Conservation (phyloP, 2,888 invertebrate species). For the Crepidodera aurea region DNA sequence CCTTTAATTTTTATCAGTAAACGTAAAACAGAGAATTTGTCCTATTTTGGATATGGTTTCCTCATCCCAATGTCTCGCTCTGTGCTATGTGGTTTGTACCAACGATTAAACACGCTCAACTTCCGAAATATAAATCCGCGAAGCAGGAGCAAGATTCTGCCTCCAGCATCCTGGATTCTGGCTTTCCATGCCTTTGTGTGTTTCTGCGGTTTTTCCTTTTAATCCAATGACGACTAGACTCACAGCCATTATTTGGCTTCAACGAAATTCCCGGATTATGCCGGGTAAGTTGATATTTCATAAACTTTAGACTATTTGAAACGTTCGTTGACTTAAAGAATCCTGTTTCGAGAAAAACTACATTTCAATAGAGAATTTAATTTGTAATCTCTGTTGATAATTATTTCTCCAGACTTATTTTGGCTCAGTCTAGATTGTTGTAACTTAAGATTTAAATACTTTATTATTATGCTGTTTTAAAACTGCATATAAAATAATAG, state of each 20-base stretch:
- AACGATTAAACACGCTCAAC: slow-evolving; percentile 26
- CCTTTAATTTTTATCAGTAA: too few relatives aligned
- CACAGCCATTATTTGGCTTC: slow-evolving; percentile 27
- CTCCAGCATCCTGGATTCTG: slow-evolving; percentile 13
- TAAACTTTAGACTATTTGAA: not conserved
- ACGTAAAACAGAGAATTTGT: too few relatives aligned
- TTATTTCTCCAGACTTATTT: too few relatives aligned
- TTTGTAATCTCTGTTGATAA: too few relatives aligned
- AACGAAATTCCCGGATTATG: slow-evolving; percentile 24
- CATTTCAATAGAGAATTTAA: too few relatives aligned
- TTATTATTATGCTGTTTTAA: too few relatives aligned
- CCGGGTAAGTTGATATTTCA: slow-evolving; percentile 22
- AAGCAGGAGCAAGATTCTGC: slow-evolving; percentile 9
- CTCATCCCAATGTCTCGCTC: not conserved
- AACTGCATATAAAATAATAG: too few relatives aligned
- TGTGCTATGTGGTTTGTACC: slow-evolving; percentile 17
- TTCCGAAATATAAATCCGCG: slow-evolving; percentile 29
- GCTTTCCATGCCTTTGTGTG: slow-evolving; percentile 28
- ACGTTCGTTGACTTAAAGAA: not conserved
- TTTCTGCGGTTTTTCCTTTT: slow-evolving; percentile 30
- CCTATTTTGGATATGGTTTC: too few relatives aligned
- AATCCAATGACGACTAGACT: slow-evolving; percentile 29
- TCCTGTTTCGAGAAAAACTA: too few relatives aligned
- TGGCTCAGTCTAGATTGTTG: too few relatives aligned
- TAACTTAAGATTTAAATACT: too few relatives aligned